phyloP scores from a whole-genome alignment of 2,888 invertebrate species.

The Platycheirus albimanus region DNA sequence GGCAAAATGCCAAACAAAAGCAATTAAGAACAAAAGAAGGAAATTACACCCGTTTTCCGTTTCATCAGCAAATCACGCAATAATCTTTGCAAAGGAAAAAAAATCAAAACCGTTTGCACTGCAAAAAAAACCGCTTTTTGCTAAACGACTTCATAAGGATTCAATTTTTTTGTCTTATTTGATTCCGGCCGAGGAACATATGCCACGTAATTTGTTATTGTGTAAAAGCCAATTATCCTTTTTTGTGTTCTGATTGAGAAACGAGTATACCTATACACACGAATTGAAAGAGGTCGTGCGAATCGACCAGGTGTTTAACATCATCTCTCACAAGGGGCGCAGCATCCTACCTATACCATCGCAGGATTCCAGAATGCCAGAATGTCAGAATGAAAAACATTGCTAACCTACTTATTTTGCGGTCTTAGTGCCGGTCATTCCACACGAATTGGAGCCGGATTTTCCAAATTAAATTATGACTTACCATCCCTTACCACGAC shows the following conservation, averaged over 20 bases:
- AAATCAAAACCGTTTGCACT: neutral
- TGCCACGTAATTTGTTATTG: conserved; percentile 64
- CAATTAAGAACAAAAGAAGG: conserved; percentile 62
- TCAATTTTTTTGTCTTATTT: too few relatives aligned
- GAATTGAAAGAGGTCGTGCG: conserved; percentile 34
- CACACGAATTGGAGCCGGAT: conserved; percentile 30
- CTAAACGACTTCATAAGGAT: conserved; percentile 51
- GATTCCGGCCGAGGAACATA: conserved; percentile 54
- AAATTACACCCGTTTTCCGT: conserved; percentile 45
- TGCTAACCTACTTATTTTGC: conserved; percentile 66
- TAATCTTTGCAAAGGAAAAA: conserved; percentile 21
- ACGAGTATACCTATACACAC: conserved; percentile 28
- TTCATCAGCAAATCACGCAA: conserved; percentile 58
- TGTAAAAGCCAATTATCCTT: conserved; percentile 62
- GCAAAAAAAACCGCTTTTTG: conserved; percentile 43
- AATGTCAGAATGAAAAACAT: neutral
- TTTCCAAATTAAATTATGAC: conserved; percentile 64
- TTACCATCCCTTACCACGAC: conserved; percentile 53
- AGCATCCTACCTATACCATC: conserved; percentile 26
- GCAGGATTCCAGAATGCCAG: neutral
- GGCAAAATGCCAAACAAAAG: conserved; percentile 35
- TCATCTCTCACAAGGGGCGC: conserved; percentile 20
- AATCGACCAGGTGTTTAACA: conserved; percentile 57
- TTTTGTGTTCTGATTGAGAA: conserved; percentile 33
- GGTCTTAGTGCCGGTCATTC: too few relatives aligned